phyloP scores from a whole-genome alignment of 2,888 invertebrate species.

The Orthosia cruda region DNA sequence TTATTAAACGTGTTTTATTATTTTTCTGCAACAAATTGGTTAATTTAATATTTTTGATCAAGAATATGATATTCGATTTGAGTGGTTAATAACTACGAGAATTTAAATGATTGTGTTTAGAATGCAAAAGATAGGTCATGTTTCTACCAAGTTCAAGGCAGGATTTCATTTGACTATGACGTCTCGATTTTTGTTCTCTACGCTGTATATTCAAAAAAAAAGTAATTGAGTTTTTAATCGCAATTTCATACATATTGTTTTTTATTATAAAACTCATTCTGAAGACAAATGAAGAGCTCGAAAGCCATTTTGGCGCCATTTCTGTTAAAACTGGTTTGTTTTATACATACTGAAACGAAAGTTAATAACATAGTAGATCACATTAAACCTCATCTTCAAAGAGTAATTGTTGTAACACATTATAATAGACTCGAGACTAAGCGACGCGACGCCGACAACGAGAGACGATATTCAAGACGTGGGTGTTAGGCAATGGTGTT shows the following conservation, averaged over 20 bases:
- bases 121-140: too few relatives aligned
- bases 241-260: conserved; percentile 5
- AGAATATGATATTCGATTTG: too few relatives aligned
- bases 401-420: conserved; percentile 3
- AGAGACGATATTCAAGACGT: too few relatives aligned
- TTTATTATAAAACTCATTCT: conserved; percentile 21
- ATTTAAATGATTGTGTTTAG: too few relatives aligned
- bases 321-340: conserved; percentile 20
- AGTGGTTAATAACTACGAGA: too few relatives aligned
- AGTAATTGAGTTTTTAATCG: background rate
- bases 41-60: too few relatives aligned
- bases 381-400: background rate
- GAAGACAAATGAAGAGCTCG: conserved; percentile 20
- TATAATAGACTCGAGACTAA: background rate
- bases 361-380: conserved; percentile 32
- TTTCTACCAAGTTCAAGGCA: too few relatives aligned
- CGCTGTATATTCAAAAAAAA: background rate
- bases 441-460: too few relatives aligned
- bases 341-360: conserved; percentile 8
- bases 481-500: too few relatives aligned
- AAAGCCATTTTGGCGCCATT: conserved; percentile 24
- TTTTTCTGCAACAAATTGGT: background rate
- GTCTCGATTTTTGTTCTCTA: background rate
- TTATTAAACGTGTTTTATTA: background rate
- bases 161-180: too few relatives aligned